Evolutionary conservation across 2,888 invertebrate genomes (phyloP), one percentile per base, ranked within the genome.

Genomic region (Eumacrocentrus americanus): DNA sequence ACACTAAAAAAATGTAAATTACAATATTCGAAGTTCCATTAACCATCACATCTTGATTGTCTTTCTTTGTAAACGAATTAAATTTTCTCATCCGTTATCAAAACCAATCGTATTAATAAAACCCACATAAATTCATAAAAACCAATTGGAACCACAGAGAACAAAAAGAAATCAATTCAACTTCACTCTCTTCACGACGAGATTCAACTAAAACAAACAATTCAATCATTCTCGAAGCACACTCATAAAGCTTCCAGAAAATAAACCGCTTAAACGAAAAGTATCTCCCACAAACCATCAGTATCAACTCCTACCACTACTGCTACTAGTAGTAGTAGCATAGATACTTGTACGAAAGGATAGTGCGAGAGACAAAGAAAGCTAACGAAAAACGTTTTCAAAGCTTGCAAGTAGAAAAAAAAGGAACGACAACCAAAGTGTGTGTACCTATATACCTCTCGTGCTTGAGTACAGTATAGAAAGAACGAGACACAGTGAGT

Each of bases 381-480:
- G 20, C 25, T 16, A 44, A 44, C 14, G 51, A 29, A 51, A 51
- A 51, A 51, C 58, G 35, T 52, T 58, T 52, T 35, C 44, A 51
- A 52, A 58, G 58, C 51, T 51, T 23, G 51, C 29, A 46, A 60
- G 20, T 48, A 37, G 51, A 61, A 55, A 55, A 34, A 50, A 58
- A 35, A 40, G 47, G 37, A 35, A 65, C 42, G 42, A 23, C 18
- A 46, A 14, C 23, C 20, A 46, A 46, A 22, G 46, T 20, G 23
- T 46, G n/a, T n/a, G n/a, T n/a, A n/a, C n/a, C n/a, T n/a, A n/a
- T n/a, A n/a, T n/a, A 46, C 23, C 46, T 22, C 12, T 46, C 23
- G 60, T 54, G 61, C 40, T 56, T 56, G 62, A 58, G 56, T 44
- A 42, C 42, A 60, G 61, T 57, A 44, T 46, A 61, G 46, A 53